Base-by-base conservation (phyloP, 2,113 vertebrate species). In the Porphyrio hochstetteri region DNA sequence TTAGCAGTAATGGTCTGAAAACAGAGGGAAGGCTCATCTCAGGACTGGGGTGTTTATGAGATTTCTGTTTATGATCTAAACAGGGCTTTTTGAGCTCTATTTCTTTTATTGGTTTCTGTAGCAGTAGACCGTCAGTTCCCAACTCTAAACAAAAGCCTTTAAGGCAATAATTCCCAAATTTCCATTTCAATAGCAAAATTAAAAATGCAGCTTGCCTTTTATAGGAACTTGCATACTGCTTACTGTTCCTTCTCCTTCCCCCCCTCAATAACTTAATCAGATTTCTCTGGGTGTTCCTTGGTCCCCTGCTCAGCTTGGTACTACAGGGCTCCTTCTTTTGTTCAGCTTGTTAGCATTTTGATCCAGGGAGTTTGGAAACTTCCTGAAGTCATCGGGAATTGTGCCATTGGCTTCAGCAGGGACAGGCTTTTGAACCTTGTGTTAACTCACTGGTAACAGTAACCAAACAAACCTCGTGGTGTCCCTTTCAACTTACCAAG, bases 401-500 rank as follows among this genome's bases (percentile, higher is more conserved):
- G 36, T 93, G 81, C 63, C 91, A 70, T 57, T 87, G 95, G 40
- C 63, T 93, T 85, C 36, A 91, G 65, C 12, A 35, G 61, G 55
- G 57, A 50, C 36, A 74, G 83, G 67, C 40, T 82, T 93, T 88
- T 93, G 82, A 96, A 88, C 86, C 75, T 96, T 74, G 61, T 65
- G 28, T 82, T 94, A 93, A 74, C 81, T 80, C 40, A 79, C 44
- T 88, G 61, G 77, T 95, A 92, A 93, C 76, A 65, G 83, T 76
- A 92, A 95, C 86, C 67, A 92, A 95, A 94, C 56, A 89, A 91
- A 96, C 89, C 83, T 91, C 59, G 90, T n/a, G 3, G 55, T 65
- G 63, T 91, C 78, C 67, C 86, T 96, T 96, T 97, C 70, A 96
- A 92, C 74, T 94, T 93, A 92, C 36, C n/a, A 89, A 80, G 88